These are phyloP conservation scores for Oreortyx pictus DNA, from an alignment of 2,797 vertebrate species.

Conservation along the genomic window DNA sequence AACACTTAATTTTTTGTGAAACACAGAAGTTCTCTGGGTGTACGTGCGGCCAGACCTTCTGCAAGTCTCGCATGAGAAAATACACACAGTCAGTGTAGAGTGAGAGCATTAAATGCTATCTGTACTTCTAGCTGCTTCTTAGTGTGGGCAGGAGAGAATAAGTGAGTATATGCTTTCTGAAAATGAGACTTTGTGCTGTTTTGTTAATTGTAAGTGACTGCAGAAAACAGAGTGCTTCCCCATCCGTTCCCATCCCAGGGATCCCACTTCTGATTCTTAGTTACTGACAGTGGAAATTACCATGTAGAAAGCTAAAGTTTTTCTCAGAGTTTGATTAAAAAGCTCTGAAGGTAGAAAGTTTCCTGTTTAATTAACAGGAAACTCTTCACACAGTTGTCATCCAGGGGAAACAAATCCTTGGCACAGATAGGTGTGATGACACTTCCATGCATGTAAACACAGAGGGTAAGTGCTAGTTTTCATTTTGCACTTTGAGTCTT, in stretches of 20 bases:
- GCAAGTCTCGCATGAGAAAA: background rate
- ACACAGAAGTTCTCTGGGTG: background rate
- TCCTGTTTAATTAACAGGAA: background rate
- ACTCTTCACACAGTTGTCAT: background rate
- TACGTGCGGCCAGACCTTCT: background rate
- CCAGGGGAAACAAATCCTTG: background rate
- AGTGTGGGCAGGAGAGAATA: background rate
- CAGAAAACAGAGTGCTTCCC: background rate
- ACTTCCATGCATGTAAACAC: background rate
- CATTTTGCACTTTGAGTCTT: background rate
- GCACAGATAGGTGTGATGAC: background rate
- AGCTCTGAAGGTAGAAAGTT: background rate
- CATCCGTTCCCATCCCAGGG: background rate
- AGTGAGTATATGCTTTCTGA: background rate
- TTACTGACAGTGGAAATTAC: background rate
- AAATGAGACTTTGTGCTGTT: background rate
- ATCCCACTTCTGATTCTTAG: background rate
- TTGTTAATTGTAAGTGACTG: background rate
- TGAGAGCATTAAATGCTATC: background rate
- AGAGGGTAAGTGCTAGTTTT: background rate
- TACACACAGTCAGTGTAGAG: background rate
- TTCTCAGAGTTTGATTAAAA: slow-evolving; percentile 7
- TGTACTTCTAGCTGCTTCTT: background rate
- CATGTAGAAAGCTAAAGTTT: background rate
- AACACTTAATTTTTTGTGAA: background rate